These are phyloP conservation scores for Apocrypta bakeri DNA, from an alignment of 1,140 invertebrate genomes.

Conservation along the genomic window DNA sequence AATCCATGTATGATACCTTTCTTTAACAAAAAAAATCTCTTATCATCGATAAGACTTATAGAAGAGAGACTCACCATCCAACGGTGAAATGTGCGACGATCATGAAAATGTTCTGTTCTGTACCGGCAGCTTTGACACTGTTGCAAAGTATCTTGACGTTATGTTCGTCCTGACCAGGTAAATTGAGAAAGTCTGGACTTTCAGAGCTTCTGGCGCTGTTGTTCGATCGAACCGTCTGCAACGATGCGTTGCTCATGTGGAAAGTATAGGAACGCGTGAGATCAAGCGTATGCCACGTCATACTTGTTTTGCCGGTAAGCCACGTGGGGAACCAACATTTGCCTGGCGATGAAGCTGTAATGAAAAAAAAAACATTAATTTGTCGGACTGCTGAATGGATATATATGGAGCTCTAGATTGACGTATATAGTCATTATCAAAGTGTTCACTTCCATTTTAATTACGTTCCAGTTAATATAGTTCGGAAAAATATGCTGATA, in stretches of 20 bases:
- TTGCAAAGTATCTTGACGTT: slow-evolving; percentile 81
- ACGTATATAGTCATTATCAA: no score
- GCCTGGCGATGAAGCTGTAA: slow-evolving; percentile 72
- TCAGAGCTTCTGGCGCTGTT: slow-evolving; percentile 66
- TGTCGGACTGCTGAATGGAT: no score
- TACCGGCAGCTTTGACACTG: slow-evolving; percentile 77
- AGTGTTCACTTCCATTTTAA: no score
- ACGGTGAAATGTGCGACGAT: slow-evolving; percentile 84
- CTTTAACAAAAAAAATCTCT: no score
- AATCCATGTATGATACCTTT: background rate
- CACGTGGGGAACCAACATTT: slow-evolving; percentile 84
- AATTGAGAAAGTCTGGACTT: slow-evolving; percentile 70
- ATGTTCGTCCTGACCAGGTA: slow-evolving; percentile 74
- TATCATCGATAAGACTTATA: no score
- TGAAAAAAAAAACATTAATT: slow-evolving; percentile 30
- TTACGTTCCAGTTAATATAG: no score
- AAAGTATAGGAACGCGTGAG: slow-evolving; percentile 83
- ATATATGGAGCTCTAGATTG: no score
- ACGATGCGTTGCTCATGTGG: slow-evolving; percentile 82
- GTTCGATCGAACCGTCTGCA: slow-evolving; percentile 77
- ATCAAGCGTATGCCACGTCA: slow-evolving; percentile 87
- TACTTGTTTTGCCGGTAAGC: slow-evolving; percentile 81
- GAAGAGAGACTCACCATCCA: slow-evolving; percentile 80
- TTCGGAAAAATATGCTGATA: no score
- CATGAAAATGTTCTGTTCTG: slow-evolving; percentile 77